Percentiles rank a stretch among this genome's conserved stretches.
These are phyloP conservation scores for Antheraea yamamai DNA, from an alignment of 2,888 invertebrate species.

Conservation along the genomic window DNA sequence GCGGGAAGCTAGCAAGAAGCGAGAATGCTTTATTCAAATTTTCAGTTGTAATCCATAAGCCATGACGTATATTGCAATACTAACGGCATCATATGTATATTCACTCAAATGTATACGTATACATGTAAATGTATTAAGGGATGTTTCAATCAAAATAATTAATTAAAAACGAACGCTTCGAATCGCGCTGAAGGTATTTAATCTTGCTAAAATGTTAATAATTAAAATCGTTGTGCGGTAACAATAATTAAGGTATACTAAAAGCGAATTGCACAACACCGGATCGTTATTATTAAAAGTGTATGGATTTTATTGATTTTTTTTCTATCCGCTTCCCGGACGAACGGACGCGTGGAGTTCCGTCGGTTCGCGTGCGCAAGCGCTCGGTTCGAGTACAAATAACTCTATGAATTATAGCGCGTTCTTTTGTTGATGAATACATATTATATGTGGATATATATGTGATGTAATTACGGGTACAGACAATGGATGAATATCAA, in stretches of 20 bases:
- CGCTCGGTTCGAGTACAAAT: not conserved
- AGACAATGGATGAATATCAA: not conserved
- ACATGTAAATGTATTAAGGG: not conserved
- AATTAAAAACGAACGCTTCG: not conserved
- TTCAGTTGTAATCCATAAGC: no score
- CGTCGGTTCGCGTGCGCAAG: slow-evolving; percentile 65
- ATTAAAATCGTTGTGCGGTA: slow-evolving; percentile 36
- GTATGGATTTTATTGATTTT: slow-evolving; percentile 51
- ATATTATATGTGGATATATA: not conserved
- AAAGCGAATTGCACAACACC: slow-evolving; percentile 54
- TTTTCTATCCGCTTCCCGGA: slow-evolving; percentile 75
- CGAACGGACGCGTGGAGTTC: slow-evolving; percentile 69
- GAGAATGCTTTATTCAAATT: no score
- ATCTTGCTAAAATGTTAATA: slow-evolving; percentile 20
- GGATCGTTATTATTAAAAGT: slow-evolving; percentile 55
- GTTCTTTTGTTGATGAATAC: not conserved
- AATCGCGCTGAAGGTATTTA: not conserved
- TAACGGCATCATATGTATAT: no score
- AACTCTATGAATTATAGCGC: not conserved
- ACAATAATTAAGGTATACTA: slow-evolving; percentile 38
- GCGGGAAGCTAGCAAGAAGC: no score
- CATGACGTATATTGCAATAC: no score
- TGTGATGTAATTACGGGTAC: not conserved
- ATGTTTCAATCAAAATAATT: not conserved
- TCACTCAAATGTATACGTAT: no score